Evolutionary conservation across 2,113 vertebrate genomes (phyloP).

Genomic region (Ochotona princeps): DNA sequence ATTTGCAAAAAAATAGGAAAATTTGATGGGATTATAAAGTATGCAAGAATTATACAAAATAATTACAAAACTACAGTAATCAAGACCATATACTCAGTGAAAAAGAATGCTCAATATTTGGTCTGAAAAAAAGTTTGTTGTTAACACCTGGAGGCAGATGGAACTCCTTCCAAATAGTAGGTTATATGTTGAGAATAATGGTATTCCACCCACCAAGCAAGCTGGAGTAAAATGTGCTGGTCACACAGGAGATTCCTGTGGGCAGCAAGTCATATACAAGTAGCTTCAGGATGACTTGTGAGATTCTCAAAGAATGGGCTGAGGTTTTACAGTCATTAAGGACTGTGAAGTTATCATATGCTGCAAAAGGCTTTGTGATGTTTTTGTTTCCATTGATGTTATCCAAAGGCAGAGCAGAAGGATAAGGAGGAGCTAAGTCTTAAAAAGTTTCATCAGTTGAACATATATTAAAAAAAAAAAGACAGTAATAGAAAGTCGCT

Average conservation of each 20-base stretch:
- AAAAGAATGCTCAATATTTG: neutral
- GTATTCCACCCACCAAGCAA: neutral
- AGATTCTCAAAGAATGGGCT: neutral
- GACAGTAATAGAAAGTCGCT: too few species aligned
- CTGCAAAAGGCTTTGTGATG: neutral
- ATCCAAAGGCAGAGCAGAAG: neutral
- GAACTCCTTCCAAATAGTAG: neutral
- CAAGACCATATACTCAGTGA: neutral
- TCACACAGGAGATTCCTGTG: neutral
- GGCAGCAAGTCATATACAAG: neutral
- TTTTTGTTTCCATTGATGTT: neutral
- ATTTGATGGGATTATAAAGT: neutral
- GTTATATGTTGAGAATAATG: neutral
- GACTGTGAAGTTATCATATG: neutral
- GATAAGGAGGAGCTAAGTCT: neutral
- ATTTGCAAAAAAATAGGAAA: neutral
- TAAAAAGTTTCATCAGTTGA: neutral
- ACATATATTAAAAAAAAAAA: neutral
- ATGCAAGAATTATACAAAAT: neutral
- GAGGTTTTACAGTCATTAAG: neutral
- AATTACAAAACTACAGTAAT: constrained; percentile 28
- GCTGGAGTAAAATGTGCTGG: neutral
- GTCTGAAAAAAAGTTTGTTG: neutral
- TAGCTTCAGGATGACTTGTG: neutral
- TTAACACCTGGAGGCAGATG: neutral